Base-by-base conservation (phyloP, 2,797 vertebrate species). In the Valencia hispanica region DNA sequence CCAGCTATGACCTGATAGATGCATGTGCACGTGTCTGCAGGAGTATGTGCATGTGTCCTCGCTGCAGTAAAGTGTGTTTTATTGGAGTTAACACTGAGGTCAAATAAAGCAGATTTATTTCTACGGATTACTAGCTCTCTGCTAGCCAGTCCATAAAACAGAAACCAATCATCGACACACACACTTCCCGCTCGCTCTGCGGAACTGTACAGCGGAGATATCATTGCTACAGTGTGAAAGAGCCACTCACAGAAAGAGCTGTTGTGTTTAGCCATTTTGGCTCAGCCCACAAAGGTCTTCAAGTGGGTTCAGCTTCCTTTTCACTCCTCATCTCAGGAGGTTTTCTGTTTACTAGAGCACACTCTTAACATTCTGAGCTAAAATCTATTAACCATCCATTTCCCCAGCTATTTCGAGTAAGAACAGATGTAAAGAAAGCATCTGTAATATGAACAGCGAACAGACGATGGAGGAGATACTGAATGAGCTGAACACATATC, bases 31-130 rank as follows among this genome's bases (percentile, higher is more conserved):
- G 74, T 45, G 71, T 70, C 72, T 59, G 73, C 77, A 55, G 48
- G 71, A 68, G 72, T 63, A 11, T 12, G 79, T 59, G 79, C 15
- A 18, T 25, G 27, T 81, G 12, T 73, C 66, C 80, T 77, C 86
- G 85, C 69, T 88, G 89, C 93, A 94, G 94, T 96, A 95, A 96
- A 96, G 93, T 79, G 80, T 86, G 86, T 87, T 94, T 96, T 95
- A 95, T 91, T 89, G 94, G 90, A 91, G 89, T 93, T 96, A 93
- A 93, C 89, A 91, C 93, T 92, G 83, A 89, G 85, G 85, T 90
- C 92, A 93, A 94, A 93, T 90, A 94, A 94, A 95, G 91, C 88
- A 87, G 91, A 91, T 94, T 95, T 94, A 94, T 88, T 84, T 93
- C 86, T 87, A 92, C 84, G 89, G 95, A 90, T 93, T 94, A 93